Base-by-base conservation (phyloP, 2,888 invertebrate genomes). In the Philaethria dido region DNA sequence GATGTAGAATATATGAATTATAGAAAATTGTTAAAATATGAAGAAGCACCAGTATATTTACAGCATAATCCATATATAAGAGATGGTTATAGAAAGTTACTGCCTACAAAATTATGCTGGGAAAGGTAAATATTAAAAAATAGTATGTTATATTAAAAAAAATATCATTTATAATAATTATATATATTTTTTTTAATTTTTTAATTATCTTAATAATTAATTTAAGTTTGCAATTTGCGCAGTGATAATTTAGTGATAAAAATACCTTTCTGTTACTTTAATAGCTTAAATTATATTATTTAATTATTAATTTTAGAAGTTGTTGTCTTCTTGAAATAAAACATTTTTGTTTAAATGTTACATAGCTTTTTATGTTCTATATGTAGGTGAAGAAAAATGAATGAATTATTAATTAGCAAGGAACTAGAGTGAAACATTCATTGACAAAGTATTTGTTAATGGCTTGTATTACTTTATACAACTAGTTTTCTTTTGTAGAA, bases 11-110 rank as follows among this genome's bases (percentile, higher is more conserved):
- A 93, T 69, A 81, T 92, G n/a, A 92, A 92, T 72, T 89, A 89
- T 68, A 79, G 92, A 64, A 84, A 92, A 73, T 80, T 93, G 44
- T 77, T 93, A 14, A 89, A 90, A 69, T 93, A 86, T 80, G 93
- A 93, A 71, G 81, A 97, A 79, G 97, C 98, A 57, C 98, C 98
- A 4, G 94, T 94, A 66, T 97, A 97, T 87, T 93, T 98, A 66
- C 95, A 96, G 84, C 97, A 97, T 79, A 98, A 98, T 88, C 96
- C 96, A 3, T 98, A 93, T 81, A 98, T 98, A 74, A 93, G 95
- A 69, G 94, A 95, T 74, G 98, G 98, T 13, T 98, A 98, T 84
- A 94, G 98, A 78, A 96, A 96, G 77, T 94, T 96, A 74, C 93
- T 98, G 62, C 57, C 57, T 22, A 57, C 57, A n/a, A 57, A 57